phyloP scores from a whole-genome alignment of 2,888 invertebrate species.

The Tipula confusa region DNA sequence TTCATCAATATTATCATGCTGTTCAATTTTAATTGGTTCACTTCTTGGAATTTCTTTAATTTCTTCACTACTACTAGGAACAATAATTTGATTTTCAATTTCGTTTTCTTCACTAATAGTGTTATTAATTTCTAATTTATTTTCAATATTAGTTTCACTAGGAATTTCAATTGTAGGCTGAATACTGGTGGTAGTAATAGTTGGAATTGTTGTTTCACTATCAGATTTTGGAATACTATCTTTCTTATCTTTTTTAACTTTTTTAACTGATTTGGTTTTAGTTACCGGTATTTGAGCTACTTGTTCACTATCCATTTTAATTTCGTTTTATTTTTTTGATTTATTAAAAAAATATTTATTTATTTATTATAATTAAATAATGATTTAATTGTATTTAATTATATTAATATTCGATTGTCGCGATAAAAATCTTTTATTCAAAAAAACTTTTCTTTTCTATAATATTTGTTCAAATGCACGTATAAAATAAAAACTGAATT shows the following conservation, averaged over 20 bases:
- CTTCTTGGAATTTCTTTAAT: background rate
- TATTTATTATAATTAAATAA: background rate
- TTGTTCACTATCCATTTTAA: slow-evolving; percentile 31
- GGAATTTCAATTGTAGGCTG: background rate
- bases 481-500: background rate
- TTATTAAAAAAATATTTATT: background rate
- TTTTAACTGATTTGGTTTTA: slow-evolving; percentile 27
- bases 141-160: background rate
- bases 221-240: slow-evolving; percentile 27
- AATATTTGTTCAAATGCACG: background rate
- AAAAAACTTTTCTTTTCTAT: background rate
- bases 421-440: background rate
- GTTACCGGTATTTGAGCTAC: slow-evolving; percentile 20
- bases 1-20: background rate
- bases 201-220: slow-evolving; percentile 8
- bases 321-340: slow-evolving; percentile 21
- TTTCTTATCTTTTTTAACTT: slow-evolving; percentile 28
- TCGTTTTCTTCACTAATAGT: background rate
- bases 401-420: background rate
- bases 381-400: slow-evolving; percentile 20
- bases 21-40: slow-evolving; percentile 31
- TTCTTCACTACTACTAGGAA: background rate
- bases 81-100: background rate
- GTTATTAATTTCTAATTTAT: background rate
- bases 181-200: background rate